Percentiles rank a stretch among this genome's conserved stretches.
These are phyloP conservation scores for Galbula dea DNA, from an alignment of 2,113 vertebrate species.

Conservation along the genomic window DNA sequence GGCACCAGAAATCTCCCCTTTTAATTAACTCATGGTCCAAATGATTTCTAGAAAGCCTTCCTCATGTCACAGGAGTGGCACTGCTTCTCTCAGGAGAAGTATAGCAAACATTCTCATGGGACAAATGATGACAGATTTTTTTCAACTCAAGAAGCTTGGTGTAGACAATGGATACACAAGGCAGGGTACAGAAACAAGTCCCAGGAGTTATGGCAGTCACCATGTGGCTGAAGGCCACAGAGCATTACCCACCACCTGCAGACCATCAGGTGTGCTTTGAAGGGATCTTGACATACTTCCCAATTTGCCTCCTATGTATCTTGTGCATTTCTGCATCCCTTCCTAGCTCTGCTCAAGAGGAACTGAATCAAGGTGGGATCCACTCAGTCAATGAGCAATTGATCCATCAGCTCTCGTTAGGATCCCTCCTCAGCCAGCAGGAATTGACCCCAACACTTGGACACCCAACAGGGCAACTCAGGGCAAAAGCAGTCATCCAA, in stretches of 20 bases:
- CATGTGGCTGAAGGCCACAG: neutral
- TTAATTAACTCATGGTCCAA: constrained; percentile 48
- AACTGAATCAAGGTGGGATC: neutral
- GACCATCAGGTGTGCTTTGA: rapidly evolving
- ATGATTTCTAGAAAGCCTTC: constrained; percentile 40
- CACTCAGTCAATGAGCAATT: rapidly evolving
- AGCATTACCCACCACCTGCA: neutral
- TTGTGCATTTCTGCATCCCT: neutral
- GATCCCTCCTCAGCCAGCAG: neutral
- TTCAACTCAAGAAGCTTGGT: too few relatives aligned
- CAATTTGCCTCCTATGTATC: neutral
- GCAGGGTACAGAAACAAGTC: too few relatives aligned
- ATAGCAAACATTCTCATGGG: neutral
- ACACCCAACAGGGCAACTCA: neutral
- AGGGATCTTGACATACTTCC: neutral
- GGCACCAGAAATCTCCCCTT: constrained; percentile 39
- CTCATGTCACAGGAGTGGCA: neutral
- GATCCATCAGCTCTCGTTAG: neutral
- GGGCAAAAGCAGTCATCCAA: neutral
- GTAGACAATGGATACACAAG: rapidly evolving
- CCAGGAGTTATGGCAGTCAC: neutral
- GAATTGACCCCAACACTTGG: neutral
- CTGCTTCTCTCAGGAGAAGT: neutral
- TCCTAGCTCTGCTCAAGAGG: neutral
- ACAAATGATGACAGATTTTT: too few relatives aligned